phyloP scores from a whole-genome alignment of 2,113 vertebrate genomes.

The Cavia porcellus region DNA sequence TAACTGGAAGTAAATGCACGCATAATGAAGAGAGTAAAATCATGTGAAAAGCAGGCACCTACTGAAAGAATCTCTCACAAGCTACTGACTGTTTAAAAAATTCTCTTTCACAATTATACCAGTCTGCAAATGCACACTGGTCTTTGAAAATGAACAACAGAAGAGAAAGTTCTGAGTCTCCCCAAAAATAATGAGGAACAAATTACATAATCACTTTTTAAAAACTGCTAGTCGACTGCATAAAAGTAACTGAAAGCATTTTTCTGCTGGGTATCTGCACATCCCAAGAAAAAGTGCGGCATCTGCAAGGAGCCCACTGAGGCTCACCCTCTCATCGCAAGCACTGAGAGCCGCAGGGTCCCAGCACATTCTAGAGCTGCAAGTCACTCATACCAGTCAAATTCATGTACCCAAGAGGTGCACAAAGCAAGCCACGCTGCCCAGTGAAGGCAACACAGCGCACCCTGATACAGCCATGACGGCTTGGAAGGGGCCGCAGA shows the following conservation, averaged over 20 bases:
- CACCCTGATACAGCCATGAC: not conserved
- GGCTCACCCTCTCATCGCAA: not conserved
- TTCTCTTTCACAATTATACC: not conserved
- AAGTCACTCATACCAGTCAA: not conserved
- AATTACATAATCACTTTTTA: constrained; percentile 32
- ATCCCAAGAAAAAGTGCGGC: not conserved
- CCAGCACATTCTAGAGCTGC: not conserved
- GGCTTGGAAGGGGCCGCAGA: not conserved
- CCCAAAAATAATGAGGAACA: constrained; percentile 27
- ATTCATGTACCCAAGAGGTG: not conserved
- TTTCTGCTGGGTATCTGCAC: not conserved
- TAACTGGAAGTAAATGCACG: constrained; percentile 23
- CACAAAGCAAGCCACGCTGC: not conserved
- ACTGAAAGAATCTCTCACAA: not conserved
- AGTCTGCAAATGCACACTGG: not conserved
- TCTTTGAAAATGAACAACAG: not conserved
- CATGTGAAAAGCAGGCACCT: constrained; percentile 37
- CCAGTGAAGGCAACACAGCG: not conserved
- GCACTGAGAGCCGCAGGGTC: not conserved
- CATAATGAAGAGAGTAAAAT: constrained; percentile 3
- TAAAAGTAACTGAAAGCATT: not conserved
- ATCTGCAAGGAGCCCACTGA: not conserved
- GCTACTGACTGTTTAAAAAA: not conserved
- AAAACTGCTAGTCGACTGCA: constrained; percentile 33
- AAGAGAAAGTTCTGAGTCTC: not conserved